Percentiles rank a stretch among this genome's conserved stretches.
These are phyloP conservation scores for Galleria mellonella DNA, from an alignment of 1,140 invertebrate genomes.

Conservation along the genomic window DNA sequence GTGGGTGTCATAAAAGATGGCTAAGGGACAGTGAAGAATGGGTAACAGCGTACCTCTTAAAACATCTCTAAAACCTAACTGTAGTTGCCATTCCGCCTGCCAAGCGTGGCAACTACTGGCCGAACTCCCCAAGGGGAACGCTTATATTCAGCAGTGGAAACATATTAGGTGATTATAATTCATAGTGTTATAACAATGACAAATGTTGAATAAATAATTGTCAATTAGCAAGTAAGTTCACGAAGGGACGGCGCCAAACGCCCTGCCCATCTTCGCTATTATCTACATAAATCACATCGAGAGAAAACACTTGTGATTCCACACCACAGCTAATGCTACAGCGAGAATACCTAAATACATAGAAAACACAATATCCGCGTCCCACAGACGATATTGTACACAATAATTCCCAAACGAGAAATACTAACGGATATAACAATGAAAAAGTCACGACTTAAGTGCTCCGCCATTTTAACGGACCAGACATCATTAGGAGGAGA, in stretches of 20 bases:
- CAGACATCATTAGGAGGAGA: conserved; percentile 57
- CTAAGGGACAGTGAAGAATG: too few species aligned
- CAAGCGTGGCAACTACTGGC: too few species aligned
- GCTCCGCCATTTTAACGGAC: conserved; percentile 44
- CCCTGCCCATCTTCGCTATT: conserved; percentile 35
- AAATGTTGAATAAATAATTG: conserved; percentile 5
- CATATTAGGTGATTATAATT: too few species aligned
- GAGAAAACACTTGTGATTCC: conserved; percentile 40
- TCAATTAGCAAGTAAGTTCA: conserved; percentile 14
- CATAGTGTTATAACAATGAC: background rate
- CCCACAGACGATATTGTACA: background rate
- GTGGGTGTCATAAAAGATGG: too few species aligned
- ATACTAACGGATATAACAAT: conserved; percentile 26
- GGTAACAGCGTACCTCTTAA: too few species aligned
- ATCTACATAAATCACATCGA: conserved; percentile 39
- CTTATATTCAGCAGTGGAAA: too few species aligned
- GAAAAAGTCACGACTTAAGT: conserved; percentile 62
- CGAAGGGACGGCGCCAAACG: conserved; percentile 31
- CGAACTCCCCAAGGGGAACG: too few species aligned
- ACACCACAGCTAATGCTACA: conserved; percentile 13
- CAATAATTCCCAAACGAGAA: conserved; percentile 31
- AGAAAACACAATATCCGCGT: conserved; percentile 2
- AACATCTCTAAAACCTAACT: too few species aligned
- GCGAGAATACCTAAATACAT: conserved; percentile 26
- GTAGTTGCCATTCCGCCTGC: too few species aligned